Percentiles rank a stretch among this genome's conserved stretches.
phyloP scores from a whole-genome alignment of 2,797 vertebrate genomes.

The Hipposideros larvatus region DNA sequence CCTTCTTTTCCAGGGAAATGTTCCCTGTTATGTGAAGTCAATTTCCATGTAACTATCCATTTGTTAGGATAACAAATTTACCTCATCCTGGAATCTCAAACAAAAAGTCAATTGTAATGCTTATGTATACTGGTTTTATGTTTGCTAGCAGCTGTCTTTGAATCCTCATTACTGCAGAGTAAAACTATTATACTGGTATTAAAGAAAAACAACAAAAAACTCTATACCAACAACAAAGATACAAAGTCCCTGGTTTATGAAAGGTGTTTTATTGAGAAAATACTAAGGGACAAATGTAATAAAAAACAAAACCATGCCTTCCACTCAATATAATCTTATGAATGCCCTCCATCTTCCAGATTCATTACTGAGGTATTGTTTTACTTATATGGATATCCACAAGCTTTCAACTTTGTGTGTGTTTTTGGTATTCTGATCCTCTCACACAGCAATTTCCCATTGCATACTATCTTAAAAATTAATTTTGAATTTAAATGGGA shows the following conservation, averaged over 20 bases:
- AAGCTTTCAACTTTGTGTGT: not conserved
- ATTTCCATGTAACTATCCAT: constrained; percentile 66
- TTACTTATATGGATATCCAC: not conserved
- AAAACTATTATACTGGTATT: constrained; percentile 5
- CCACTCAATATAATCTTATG: constrained; percentile 54
- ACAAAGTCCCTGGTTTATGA: constrained; percentile 73
- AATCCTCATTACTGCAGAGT: constrained; percentile 77
- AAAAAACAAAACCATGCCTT: constrained; percentile 79
- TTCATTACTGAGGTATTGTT: not conserved
- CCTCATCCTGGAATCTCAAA: constrained; percentile 75
- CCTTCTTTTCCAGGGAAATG: constrained; percentile 57
- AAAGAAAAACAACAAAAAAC: not conserved
- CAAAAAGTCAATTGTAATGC: constrained; percentile 72
- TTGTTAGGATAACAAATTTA: constrained; percentile 72
- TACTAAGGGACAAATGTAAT: constrained; percentile 79
- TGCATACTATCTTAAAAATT: not conserved
- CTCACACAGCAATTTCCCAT: constrained; percentile 9
- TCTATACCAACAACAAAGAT: constrained; percentile 62
- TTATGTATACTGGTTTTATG: constrained; percentile 72
- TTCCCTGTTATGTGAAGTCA: constrained; percentile 65
- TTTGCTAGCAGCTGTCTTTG: constrained; percentile 81
- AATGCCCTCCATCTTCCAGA: constrained; percentile 31
- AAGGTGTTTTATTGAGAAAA: constrained; percentile 82
- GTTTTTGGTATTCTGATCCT: not conserved
- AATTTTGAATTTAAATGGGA: constrained; percentile 32